Conservation (phyloP, 2,797 vertebrate species). For the Prionace glauca region DNA sequence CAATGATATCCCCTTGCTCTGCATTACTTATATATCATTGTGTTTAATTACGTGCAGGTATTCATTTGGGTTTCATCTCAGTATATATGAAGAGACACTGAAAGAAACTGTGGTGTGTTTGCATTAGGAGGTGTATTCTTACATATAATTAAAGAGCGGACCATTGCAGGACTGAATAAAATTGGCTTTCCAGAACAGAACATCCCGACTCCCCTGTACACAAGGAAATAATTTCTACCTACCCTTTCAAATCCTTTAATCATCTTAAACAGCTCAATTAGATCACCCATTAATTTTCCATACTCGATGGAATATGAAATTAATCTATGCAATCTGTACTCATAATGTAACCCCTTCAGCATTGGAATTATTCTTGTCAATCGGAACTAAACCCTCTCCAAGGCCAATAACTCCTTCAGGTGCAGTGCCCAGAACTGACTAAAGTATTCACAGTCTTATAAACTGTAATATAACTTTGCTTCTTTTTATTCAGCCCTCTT, state of each 20-base stretch:
- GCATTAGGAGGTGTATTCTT: not conserved
- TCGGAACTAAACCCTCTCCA: not conserved
- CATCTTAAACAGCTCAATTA: not conserved
- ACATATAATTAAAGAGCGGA: not conserved
- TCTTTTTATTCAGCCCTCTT: not conserved
- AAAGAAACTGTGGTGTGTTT: not conserved
- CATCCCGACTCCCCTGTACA: not conserved
- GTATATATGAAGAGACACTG: not conserved
- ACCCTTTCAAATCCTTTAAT: not conserved
- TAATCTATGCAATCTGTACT: not conserved
- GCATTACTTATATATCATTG: not conserved
- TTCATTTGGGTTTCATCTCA: not conserved
- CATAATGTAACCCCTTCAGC: not conserved
- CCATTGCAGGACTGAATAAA: not conserved
- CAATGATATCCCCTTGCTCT: not conserved
- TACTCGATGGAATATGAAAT: not conserved
- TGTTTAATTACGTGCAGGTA: not conserved
- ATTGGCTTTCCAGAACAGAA: not conserved
- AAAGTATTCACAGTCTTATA: not conserved
- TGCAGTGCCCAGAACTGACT: not conserved
- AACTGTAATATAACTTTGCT: not conserved
- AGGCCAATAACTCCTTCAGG: not conserved
- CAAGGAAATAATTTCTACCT: not conserved
- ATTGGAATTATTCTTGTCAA: not conserved
- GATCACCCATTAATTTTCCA: not conserved